A percentile compares a stretch with the other conserved stretches of the same genome.
phyloP scores from a whole-genome alignment of 2,888 invertebrate genomes.

The Phania funesta region DNA sequence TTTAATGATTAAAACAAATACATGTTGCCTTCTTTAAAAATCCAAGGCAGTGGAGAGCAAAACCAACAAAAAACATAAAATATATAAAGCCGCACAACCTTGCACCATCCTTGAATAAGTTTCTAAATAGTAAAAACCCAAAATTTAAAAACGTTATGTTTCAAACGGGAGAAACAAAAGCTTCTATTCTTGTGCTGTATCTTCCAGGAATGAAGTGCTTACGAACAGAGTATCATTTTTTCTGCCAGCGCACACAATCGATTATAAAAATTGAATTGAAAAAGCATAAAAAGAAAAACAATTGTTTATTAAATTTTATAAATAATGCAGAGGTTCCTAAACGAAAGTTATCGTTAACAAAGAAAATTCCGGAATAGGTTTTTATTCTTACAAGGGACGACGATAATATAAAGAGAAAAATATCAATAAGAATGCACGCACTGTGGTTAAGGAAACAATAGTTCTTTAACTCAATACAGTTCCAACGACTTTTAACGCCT shows the following conservation, averaged over 20 bases:
- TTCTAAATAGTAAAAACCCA: conserved; percentile 35
- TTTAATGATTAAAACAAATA: conserved; percentile 36
- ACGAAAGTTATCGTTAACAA: too few species aligned
- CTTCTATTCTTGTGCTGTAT: not conserved
- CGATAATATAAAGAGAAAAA: too few species aligned
- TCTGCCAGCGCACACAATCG: not conserved
- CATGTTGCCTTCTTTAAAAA: too few species aligned
- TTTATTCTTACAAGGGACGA: too few species aligned
- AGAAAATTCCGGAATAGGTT: too few species aligned
- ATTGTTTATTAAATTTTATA: not conserved
- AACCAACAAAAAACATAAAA: not conserved
- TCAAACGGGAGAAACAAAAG: not conserved
- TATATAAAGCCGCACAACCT: not conserved
- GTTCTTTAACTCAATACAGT: too few species aligned
- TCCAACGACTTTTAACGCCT: too few species aligned
- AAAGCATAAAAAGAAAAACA: not conserved
- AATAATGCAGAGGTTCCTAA: conserved; percentile 9
- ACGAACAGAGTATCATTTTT: not conserved
- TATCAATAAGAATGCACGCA: too few species aligned
- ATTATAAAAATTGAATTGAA: conserved; percentile 1
- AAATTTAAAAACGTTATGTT: conserved; percentile 41
- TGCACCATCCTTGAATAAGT: conserved; percentile 37
- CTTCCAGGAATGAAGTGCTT: not conserved
- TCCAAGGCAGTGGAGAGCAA: too few species aligned
- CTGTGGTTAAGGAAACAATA: too few species aligned